Evolutionary conservation across 2,113 vertebrate species (phyloP).

Genomic region (Monopterus albus): DNA sequence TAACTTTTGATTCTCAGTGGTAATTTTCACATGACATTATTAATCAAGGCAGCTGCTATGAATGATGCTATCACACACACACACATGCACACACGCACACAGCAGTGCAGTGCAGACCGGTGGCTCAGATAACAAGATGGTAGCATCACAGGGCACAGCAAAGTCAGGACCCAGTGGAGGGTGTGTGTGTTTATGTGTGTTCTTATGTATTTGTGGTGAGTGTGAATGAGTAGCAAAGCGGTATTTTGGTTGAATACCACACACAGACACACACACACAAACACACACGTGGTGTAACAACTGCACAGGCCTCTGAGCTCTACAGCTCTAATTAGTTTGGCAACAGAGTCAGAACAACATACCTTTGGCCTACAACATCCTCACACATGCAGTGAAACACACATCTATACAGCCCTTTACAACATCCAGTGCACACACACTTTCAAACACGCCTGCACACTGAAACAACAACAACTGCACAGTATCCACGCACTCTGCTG

Average conservation of each 20-base stretch:
- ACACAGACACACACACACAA: slow-evolving; percentile 29
- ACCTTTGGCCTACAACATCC: slow-evolving; percentile 58
- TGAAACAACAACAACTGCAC: too few relatives aligned
- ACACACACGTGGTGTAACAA: slow-evolving; percentile 43
- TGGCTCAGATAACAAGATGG: slow-evolving; percentile 41
- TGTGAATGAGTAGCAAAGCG: slow-evolving; percentile 46
- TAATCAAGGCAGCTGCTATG: not conserved
- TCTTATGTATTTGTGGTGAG: slow-evolving; percentile 18
- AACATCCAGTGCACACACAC: not conserved
- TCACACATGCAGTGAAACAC: slow-evolving; percentile 3
- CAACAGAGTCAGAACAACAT: slow-evolving; percentile 62
- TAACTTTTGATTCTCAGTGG: too few relatives aligned
- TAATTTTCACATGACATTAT: not conserved
- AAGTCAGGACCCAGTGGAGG: slow-evolving; percentile 51
- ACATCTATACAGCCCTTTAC: not conserved
- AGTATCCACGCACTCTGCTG: not conserved
- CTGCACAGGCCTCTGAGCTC: slow-evolving; percentile 62
- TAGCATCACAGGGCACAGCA: not conserved
- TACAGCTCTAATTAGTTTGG: slow-evolving; percentile 66
- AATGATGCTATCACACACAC: not conserved
- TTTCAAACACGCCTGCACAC: not conserved
- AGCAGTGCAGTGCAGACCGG: not conserved
- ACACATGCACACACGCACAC: slow-evolving; percentile 28
- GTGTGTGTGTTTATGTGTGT: slow-evolving; percentile 12
- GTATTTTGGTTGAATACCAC: slow-evolving; percentile 54